A percentile compares a stretch with the other conserved stretches of the same genome.
These are phyloP conservation scores for Telmatochromis sp. DNA, from an alignment of 2,113 vertebrate genomes.

Conservation along the genomic window DNA sequence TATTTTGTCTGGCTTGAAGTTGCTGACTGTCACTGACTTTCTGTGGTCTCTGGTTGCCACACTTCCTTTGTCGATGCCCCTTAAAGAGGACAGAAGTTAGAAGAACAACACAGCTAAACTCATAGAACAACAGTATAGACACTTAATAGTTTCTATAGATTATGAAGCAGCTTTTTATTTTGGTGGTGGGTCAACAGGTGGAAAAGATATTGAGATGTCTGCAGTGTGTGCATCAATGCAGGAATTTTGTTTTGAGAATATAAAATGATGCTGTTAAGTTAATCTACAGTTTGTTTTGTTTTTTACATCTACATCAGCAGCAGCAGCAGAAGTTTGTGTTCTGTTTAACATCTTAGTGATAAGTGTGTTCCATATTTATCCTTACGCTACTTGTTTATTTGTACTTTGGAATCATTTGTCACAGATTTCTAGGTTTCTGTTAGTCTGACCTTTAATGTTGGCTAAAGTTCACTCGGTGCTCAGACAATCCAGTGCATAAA, in stretches of 20 bases:
- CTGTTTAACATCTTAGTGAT: background rate
- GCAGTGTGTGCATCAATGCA: background rate
- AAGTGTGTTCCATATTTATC: background rate
- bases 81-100: background rate
- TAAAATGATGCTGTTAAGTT: background rate
- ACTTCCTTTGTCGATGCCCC: background rate
- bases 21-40: background rate
- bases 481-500: background rate
- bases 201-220: background rate
- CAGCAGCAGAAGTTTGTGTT: background rate
- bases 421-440: background rate
- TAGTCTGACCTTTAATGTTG: background rate
- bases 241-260: background rate
- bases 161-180: background rate
- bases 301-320: background rate
- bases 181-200: background rate
- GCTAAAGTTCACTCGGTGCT: background rate
- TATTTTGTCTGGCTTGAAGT: background rate
- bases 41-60: background rate
- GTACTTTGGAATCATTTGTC: background rate
- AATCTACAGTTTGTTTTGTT: background rate
- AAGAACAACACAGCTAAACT: background rate
- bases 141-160: background rate
- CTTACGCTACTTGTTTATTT: background rate
- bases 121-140: rapidly evolving